Base-by-base conservation (phyloP, 2,888 invertebrate species). In the Apomyelois bistriatella region DNA sequence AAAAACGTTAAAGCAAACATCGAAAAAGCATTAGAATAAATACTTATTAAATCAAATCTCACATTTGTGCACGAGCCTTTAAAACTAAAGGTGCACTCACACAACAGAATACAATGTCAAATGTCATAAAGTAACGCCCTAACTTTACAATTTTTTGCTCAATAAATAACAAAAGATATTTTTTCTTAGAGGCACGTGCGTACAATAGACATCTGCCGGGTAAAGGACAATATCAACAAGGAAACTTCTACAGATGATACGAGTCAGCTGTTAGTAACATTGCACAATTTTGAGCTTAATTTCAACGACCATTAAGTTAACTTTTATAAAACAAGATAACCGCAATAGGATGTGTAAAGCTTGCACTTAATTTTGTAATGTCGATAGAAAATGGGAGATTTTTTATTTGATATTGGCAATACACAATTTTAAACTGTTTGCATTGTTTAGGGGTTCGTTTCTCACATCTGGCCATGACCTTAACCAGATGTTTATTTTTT, bases 161-260 rank as follows among this genome's bases (percentile, higher is more conserved):
- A 7, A 22, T 22, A 22, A 16, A 15, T 7, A 40, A 15, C 6
- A 38, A 40, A 38, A 13, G n/a, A 3, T 5, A 15, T 8, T 38
- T 40, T 40, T 13, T 43, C 12, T 43, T 13, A 13, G 1, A 28
- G 43, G 43, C 43, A 43, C 43, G 43, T 43, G 28, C 43, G 43
- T 22, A 43, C 9, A 16, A 17, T 22, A 22, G 22, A 38, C 43
- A 43, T 43, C 43, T 43, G 28, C 22, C 13, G n/a, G 17, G 16
- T 12, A 28, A 43, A 30, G 30, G 30, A 43, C 43, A 43, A 28
- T 43, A 13, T 30, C n/a, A 43, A 10, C 32, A 32, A 15, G 35
- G 10, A n/a, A n/a, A n/a, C n/a, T n/a, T 32, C 16, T 10, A 48
- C 36, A 36, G 47, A 48, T 36, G 36, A 48, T 36, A 36, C 32